A percentile compares a stretch with the other conserved stretches of the same genome.
Conservation (phyloP, 2,113 vertebrate genomes). For the Ophiodon elongatus region DNA sequence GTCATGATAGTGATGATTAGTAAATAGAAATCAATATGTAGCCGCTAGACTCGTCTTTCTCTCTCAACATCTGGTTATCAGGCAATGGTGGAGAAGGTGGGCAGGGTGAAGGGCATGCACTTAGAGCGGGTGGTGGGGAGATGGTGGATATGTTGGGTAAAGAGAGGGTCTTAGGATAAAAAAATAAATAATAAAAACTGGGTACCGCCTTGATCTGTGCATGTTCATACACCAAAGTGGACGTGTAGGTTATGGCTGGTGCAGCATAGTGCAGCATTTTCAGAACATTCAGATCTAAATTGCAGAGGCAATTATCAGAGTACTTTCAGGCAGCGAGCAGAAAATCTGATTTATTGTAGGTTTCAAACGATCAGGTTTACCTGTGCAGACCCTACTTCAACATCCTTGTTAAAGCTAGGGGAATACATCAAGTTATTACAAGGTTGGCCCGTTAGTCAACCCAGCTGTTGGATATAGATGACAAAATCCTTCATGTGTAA, state of each 20-base stretch:
- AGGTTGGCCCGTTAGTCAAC: slow-evolving; percentile 19
- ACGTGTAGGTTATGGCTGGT: not conserved
- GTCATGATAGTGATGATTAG: slow-evolving; percentile 70
- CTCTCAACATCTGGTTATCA: slow-evolving; percentile 76
- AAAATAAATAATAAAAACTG: slow-evolving; percentile 9
- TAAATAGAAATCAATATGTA: slow-evolving; percentile 61
- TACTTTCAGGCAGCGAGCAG: not conserved
- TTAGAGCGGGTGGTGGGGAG: slow-evolving; percentile 48
- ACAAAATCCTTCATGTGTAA: not conserved
- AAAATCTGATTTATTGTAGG: not conserved
- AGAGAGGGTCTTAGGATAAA: slow-evolving; percentile 73
- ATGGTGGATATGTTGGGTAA: slow-evolving; percentile 70
- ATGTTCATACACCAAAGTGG: not conserved
- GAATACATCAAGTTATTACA: not conserved
- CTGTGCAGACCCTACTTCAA: not conserved
- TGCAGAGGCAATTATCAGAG: slow-evolving; percentile 3
- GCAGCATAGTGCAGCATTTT: slow-evolving; percentile 4
- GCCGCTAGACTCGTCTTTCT: slow-evolving; percentile 75
- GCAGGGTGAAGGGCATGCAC: slow-evolving; percentile 69
- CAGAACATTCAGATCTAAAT: not conserved
- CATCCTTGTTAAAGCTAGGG: not conserved
- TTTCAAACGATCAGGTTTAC: not conserved
- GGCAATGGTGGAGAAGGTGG: slow-evolving; percentile 68
- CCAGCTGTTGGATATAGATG: slow-evolving; percentile 3
- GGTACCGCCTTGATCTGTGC: not conserved